Percentiles rank a stretch among this genome's conserved stretches.
These are phyloP conservation scores for Criorhina ranunculi DNA, from an alignment of 2,888 invertebrate species.

Conservation along the genomic window DNA sequence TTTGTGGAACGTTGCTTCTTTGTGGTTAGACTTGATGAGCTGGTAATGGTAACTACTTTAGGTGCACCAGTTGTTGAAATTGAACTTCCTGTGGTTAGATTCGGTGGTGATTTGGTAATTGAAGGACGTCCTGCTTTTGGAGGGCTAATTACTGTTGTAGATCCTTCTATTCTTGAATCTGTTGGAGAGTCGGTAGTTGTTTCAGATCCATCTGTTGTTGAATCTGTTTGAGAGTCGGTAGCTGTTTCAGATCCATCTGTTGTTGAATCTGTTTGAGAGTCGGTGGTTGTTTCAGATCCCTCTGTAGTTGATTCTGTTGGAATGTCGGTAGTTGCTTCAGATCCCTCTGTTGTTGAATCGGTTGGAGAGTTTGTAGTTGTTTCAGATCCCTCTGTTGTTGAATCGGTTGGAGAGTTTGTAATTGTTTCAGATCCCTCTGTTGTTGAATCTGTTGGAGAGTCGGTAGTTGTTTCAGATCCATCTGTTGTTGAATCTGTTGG, in stretches of 20 bases:
- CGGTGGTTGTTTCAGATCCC: background rate
- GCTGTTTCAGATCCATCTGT: no score
- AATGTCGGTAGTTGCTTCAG: no score
- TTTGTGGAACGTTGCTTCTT: background rate
- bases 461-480: background rate
- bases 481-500: background rate
- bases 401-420: no score
- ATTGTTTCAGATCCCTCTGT: background rate
- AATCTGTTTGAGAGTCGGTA: background rate
- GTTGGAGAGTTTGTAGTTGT: background rate
- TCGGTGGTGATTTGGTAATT: background rate
- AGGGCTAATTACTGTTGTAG: background rate
- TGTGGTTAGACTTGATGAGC: background rate
- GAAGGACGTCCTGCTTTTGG: background rate
- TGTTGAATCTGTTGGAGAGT: background rate
- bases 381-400: background rate
- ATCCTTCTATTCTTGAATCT: background rate
- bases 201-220: background rate
- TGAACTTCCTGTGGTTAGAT: background rate
- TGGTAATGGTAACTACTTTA: no score
- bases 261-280: background rate
- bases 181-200: background rate
- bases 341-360: background rate
- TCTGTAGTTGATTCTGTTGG: background rate
- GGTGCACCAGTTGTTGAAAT: background rate